phyloP scores from a whole-genome alignment of 2,113 vertebrate species.

The Serilophus lunatus region DNA sequence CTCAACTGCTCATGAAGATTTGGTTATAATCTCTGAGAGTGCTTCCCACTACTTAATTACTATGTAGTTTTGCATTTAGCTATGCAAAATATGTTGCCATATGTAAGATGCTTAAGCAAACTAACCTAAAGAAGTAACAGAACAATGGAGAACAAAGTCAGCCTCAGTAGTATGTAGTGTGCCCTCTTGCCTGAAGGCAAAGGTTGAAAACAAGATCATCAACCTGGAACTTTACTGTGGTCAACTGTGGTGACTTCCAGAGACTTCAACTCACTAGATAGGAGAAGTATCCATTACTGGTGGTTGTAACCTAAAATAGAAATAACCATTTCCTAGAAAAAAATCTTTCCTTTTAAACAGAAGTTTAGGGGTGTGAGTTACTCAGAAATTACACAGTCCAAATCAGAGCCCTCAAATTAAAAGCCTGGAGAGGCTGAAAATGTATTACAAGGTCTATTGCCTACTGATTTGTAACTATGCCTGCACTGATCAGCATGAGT shows the following conservation, averaged over 20 bases:
- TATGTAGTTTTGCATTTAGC: neutral
- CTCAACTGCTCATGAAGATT: neutral
- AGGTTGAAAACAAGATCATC: neutral
- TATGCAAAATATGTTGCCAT: neutral
- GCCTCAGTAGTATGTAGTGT: neutral
- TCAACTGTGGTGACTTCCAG: neutral
- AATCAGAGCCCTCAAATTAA: neutral
- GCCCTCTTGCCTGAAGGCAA: neutral
- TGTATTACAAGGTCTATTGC: neutral
- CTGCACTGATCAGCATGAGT: neutral
- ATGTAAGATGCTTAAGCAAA: neutral
- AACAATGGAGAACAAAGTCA: neutral
- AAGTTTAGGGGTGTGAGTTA: neutral
- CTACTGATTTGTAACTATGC: neutral
- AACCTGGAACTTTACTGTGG: neutral
- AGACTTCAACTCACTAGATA: neutral
- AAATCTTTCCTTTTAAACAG: neutral
- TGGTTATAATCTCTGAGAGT: neutral
- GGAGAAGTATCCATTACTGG: neutral
- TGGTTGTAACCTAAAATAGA: neutral
- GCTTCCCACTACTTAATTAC: neutral
- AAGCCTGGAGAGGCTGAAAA: neutral
- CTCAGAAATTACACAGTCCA: neutral
- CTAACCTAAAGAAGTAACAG: neutral
- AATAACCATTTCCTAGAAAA: neutral